These are phyloP conservation scores for Nerophis lumbriciformis DNA, from an alignment of 2,113 vertebrate species.

Conservation along the genomic window DNA sequence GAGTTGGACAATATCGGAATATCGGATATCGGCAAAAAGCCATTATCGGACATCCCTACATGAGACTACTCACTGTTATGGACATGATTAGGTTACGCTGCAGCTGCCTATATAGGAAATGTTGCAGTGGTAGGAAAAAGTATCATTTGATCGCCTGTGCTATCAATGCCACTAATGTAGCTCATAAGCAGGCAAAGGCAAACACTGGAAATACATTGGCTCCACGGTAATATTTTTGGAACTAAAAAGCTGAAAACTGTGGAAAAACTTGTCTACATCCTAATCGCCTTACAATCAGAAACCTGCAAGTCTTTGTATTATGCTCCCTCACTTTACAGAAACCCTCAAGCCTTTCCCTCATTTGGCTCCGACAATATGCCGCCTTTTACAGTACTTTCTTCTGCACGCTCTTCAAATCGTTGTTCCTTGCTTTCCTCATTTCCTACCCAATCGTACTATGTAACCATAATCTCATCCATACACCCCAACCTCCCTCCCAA, in stretches of 20 bases:
- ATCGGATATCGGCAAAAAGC: too few relatives aligned
- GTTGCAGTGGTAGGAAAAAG: neutral
- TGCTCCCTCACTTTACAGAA: conserved; percentile 31
- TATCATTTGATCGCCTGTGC: conserved; percentile 37
- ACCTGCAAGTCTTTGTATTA: conserved; percentile 46
- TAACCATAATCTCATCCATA: conserved; percentile 41
- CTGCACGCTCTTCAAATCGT: conserved; percentile 38
- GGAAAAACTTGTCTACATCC: conserved; percentile 5
- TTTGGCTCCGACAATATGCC: conserved; percentile 58
- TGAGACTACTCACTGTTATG: too few relatives aligned
- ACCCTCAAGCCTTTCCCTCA: conserved; percentile 50
- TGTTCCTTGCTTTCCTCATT: conserved; percentile 47
- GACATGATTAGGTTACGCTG: neutral
- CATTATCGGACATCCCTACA: too few relatives aligned
- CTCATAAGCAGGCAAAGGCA: conserved; percentile 14
- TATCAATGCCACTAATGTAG: conserved; percentile 28
- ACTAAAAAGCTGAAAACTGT: neutral
- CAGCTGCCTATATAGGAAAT: neutral
- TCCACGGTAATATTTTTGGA: neutral
- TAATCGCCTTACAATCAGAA: conserved; percentile 40
- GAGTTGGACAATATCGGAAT: too few relatives aligned
- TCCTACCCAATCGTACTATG: conserved; percentile 39
- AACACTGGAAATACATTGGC: conserved; percentile 20
- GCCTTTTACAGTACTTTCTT: conserved; percentile 47
- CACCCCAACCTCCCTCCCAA: conserved; percentile 32